These are phyloP conservation scores for Mesaphorura yosii DNA, from an alignment of 1,140 invertebrate genomes.

Conservation along the genomic window DNA sequence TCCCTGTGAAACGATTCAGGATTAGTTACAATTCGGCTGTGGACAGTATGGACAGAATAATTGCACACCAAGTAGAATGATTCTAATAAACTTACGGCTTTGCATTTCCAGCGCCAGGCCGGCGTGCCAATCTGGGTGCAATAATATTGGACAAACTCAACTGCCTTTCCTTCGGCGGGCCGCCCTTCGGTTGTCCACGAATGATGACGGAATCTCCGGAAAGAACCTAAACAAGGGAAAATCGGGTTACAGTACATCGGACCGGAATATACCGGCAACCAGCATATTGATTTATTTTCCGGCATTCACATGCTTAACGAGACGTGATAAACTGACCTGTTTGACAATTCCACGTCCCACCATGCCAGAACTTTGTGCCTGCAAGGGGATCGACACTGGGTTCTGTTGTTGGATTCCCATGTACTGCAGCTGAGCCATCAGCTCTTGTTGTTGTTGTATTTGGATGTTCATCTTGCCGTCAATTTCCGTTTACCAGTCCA, in stretches of 20 bases:
- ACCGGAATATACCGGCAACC: background rate
- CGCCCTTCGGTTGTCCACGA: slow-evolving; percentile 58
- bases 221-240: slow-evolving; percentile 51
- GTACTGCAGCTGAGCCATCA: too few species aligned
- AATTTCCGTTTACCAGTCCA: too few species aligned
- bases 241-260: background rate
- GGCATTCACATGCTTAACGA: background rate
- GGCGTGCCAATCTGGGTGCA: slow-evolving; percentile 78
- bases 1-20: slow-evolving; percentile 20
- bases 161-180: slow-evolving; percentile 81
- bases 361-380: too few species aligned
- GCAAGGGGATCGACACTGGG: too few species aligned
- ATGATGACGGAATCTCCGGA: slow-evolving; percentile 85
- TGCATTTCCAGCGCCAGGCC: slow-evolving; percentile 40
- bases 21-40: too few species aligned
- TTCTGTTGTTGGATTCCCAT: too few species aligned
- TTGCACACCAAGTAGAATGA: too few species aligned
- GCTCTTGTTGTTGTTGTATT: too few species aligned
- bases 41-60: too few species aligned
- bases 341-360: slow-evolving; percentile 50
- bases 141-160: slow-evolving; percentile 78
- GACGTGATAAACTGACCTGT: slow-evolving; percentile 38
- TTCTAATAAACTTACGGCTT: slow-evolving; percentile 45
- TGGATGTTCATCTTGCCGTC: too few species aligned
- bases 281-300: background rate